Conservation (phyloP, 2,113 vertebrate species). For the Mus pahari region DNA sequence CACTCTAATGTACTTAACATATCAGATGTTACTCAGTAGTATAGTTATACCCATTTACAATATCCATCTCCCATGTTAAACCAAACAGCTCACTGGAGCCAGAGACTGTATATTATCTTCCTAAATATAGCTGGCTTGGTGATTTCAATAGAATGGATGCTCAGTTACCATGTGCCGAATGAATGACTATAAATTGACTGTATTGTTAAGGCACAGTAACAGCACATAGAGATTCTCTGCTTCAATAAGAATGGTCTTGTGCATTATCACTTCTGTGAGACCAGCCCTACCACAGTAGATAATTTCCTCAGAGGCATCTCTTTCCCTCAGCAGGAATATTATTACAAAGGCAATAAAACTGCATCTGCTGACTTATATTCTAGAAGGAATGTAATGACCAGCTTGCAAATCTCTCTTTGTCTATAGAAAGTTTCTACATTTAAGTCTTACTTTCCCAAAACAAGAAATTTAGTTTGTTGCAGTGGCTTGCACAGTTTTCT, state of each 20-base stretch:
- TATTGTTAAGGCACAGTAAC: neutral
- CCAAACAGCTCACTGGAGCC: neutral
- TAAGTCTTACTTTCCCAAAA: constrained; percentile 27
- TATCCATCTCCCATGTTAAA: constrained; percentile 22
- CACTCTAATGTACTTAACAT: neutral
- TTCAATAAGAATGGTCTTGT: constrained; percentile 4
- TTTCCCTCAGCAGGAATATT: constrained; percentile 48
- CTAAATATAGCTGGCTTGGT: neutral
- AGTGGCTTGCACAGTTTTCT: neutral
- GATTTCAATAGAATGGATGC: constrained; percentile 2
- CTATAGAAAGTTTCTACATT: constrained; percentile 20
- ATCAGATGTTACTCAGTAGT: neutral
- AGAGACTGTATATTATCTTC: constrained; percentile 6
- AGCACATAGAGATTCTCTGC: constrained; percentile 4
- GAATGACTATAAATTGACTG: constrained; percentile 1
- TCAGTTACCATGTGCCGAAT: neutral
- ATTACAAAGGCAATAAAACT: constrained; percentile 43
- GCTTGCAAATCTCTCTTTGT: constrained; percentile 13
- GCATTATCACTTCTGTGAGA: constrained; percentile 20
- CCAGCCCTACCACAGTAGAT: neutral
- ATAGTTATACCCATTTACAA: neutral
- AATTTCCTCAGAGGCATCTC: constrained; percentile 35
- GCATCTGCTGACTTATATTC: constrained; percentile 16
- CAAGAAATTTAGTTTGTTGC: neutral
- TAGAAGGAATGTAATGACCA: constrained; percentile 53